Evolutionary conservation across 1,140 invertebrate species (phyloP).

Genomic region (Brachionus koreanus): DNA sequence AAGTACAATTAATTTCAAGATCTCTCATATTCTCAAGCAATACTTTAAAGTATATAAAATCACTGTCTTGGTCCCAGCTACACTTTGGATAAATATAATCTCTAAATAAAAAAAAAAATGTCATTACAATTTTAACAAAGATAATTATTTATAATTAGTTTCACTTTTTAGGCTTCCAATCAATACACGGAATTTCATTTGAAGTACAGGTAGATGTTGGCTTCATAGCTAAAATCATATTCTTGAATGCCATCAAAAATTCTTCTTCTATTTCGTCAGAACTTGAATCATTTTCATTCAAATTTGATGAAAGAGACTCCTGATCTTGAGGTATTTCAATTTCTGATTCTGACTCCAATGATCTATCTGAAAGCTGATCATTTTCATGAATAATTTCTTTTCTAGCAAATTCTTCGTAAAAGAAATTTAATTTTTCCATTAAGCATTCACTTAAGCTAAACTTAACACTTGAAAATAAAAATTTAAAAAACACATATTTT

Average conservation of each 20-base stretch:
- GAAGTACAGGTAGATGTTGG: background rate
- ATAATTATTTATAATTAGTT: background rate
- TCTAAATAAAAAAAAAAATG: background rate
- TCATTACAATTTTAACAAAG: background rate
- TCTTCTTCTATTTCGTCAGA: background rate
- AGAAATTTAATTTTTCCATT: background rate
- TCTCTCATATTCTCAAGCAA: background rate
- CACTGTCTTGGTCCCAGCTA: background rate
- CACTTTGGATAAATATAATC: conserved; percentile 9
- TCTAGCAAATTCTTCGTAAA: background rate
- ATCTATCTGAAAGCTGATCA: background rate
- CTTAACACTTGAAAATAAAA: background rate
- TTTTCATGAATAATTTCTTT: background rate
- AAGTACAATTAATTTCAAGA: background rate
- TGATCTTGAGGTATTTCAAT: background rate
- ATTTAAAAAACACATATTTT: background rate
- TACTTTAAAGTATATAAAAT: background rate
- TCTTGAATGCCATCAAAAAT: background rate
- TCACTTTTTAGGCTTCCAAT: background rate
- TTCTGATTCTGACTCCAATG: background rate
- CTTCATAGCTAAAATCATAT: background rate
- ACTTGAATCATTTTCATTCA: background rate
- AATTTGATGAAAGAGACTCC: background rate
- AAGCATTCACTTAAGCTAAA: background rate
- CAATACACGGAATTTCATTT: background rate